These are phyloP conservation scores for Thera obeliscata DNA, from an alignment of 2,888 invertebrate genomes.

Conservation along the genomic window DNA sequence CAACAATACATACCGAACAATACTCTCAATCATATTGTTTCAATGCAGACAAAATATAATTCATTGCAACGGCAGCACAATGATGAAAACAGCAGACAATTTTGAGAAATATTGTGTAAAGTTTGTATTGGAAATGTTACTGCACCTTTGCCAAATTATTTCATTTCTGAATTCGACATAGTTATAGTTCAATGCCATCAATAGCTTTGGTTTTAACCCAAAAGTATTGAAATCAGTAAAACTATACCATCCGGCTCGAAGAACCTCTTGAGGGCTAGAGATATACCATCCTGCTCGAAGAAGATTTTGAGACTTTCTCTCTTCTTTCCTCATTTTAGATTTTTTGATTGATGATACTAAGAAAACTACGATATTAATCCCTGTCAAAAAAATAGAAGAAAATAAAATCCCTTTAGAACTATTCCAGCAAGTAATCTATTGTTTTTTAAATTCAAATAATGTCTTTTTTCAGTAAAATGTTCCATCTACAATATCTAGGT, in stretches of 20 bases:
- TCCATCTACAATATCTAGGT: too few relatives aligned
- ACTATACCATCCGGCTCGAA: conserved; percentile 5
- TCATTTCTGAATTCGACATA: conserved; percentile 17
- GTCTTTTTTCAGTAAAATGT: too few relatives aligned
- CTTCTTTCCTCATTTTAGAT: too few relatives aligned
- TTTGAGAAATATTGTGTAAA: conserved; percentile 26
- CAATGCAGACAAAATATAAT: conserved; percentile 38
- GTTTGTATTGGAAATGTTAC: conserved; percentile 17
- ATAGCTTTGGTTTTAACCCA: background rate
- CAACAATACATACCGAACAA: conserved; percentile 60
- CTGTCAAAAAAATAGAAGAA: too few relatives aligned
- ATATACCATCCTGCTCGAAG: too few relatives aligned
- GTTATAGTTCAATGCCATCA: conserved; percentile 19
- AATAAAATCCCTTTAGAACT: too few relatives aligned
- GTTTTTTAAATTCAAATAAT: too few relatives aligned
- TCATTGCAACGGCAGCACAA: conserved; percentile 19
- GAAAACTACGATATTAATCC: too few relatives aligned
- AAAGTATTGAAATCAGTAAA: background rate
- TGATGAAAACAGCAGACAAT: conserved; percentile 31
- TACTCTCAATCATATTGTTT: conserved; percentile 68
- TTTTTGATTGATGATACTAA: too few relatives aligned
- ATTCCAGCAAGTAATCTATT: too few relatives aligned
- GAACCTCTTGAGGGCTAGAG: background rate
- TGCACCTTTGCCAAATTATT: conserved; percentile 16
- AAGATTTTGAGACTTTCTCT: too few relatives aligned